Base-by-base conservation (phyloP, 1,140 invertebrate species). In the Pseudomyrmex flavicornis region DNA sequence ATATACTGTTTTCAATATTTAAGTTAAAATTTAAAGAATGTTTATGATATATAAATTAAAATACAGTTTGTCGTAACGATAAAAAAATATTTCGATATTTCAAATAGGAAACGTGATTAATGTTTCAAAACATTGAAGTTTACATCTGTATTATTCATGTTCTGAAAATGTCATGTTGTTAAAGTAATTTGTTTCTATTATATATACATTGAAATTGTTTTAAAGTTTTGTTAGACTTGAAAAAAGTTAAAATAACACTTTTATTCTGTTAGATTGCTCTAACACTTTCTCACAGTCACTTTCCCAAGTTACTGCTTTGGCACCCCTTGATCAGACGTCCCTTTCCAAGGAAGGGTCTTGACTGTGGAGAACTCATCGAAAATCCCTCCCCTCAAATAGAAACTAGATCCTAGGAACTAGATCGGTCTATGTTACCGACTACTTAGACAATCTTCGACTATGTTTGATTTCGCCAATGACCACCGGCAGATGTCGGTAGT, bases 381-480 rank as follows among this genome's bases (percentile, higher is more conserved):
- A 62, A 17, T 48, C 20, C 12, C 52, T 4, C 46, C 77, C 44
- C 15, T 73, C 20, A 46, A 75, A 52, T 84, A 86, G 80, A 76
- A 83, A 88, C 83, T 85, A 88, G 83, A 70, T 58, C 65, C 65
- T 83, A 65, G 76, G 68, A 58, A 88, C 84, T 84, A 89, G 69
- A 66, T 46, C 9, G 56, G 59, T 82, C 93, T 94, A 86, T 88
- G 82, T 90, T 94, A 94, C 92, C 93, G 93, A 93, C 93, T 44
- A 83, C 26, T 63, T 54, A 17, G 56, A 26, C 50, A 83, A 68
- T 84, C 72, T 73, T 73, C 17, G 54, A 35, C 26, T 12, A 35
- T 13, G n/a, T 69, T 63, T 85, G 56, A 73, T 82, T 85, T 85
- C 56, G 48, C 56, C 66, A 58, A 10, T 10, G 66, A 52, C 74